Evolutionary conservation across 2,888 invertebrate species (phyloP).

Genomic region (Cosmia pyralina): DNA sequence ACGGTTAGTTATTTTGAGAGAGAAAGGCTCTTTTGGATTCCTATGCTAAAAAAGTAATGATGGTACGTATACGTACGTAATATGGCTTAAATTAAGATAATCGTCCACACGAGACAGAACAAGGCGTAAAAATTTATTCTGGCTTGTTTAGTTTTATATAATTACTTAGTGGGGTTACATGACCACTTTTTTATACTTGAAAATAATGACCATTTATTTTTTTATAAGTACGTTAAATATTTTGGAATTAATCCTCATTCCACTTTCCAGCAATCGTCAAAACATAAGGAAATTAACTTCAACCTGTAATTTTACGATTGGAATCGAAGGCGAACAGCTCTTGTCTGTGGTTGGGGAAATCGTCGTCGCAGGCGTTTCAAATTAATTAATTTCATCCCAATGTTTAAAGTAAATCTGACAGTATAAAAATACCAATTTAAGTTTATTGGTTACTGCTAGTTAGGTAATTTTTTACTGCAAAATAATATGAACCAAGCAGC

Average conservation of each 20-base stretch:
- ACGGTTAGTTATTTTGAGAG: conserved; percentile 85
- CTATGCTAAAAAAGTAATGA: conserved; percentile 67
- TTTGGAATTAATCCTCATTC: conserved; percentile 13
- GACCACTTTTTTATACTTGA: conserved; percentile 23
- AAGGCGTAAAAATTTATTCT: conserved; percentile 46
- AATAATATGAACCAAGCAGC: too few relatives aligned
- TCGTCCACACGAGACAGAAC: conserved; percentile 53
- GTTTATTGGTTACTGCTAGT: neutral
- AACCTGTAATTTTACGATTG: conserved; percentile 59
- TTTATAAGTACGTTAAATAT: conserved; percentile 20
- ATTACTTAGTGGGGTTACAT: conserved; percentile 45
- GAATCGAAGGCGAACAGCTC: conserved; percentile 55
- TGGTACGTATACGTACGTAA: conserved; percentile 65
- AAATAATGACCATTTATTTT: conserved; percentile 27
- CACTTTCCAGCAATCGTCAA: conserved; percentile 46
- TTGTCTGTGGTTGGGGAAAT: conserved; percentile 36
- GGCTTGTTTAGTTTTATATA: conserved; percentile 55
- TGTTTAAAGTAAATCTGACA: conserved; percentile 14
- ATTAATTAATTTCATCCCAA: conserved; percentile 32
- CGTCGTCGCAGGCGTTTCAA: conserved; percentile 20
- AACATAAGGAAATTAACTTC: conserved; percentile 59
- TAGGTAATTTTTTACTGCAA: neutral
- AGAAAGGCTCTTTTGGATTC: conserved; percentile 82
- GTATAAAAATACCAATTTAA: neutral
- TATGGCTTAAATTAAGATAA: conserved; percentile 60